phyloP scores from a whole-genome alignment of 1,140 invertebrate species.

The Lepidostoma basale region DNA sequence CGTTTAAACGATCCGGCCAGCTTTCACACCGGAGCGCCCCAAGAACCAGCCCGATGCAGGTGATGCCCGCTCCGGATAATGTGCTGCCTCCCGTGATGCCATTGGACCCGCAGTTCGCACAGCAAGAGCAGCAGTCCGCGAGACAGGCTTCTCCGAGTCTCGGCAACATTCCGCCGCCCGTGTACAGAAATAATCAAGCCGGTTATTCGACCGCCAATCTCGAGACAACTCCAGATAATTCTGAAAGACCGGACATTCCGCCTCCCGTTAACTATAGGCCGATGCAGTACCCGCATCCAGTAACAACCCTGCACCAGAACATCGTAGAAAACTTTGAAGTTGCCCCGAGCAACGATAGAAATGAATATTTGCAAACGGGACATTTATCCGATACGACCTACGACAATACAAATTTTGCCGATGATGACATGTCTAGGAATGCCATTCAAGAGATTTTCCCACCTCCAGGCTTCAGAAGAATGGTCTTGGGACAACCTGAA shows the following conservation, averaged over 20 bases:
- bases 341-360: constrained; percentile 69
- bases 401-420: constrained; percentile 50
- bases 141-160: constrained; percentile 30
- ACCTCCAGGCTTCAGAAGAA: constrained; percentile 65
- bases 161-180: constrained; percentile 6
- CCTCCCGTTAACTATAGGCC: constrained; percentile 49
- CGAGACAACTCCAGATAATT: constrained; percentile 69
- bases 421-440: constrained; percentile 36
- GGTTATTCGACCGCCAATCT: constrained; percentile 59
- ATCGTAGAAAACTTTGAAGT: constrained; percentile 64
- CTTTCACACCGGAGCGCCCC: constrained; percentile 51
- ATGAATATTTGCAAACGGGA: constrained; percentile 75
- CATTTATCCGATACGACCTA: constrained; percentile 67
- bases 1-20: constrained; percentile 53
- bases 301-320: constrained; percentile 39
- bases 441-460: constrained; percentile 56
- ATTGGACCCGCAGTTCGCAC: constrained; percentile 31
- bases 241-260: constrained; percentile 64
- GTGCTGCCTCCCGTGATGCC: constrained; percentile 24
- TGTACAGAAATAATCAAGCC: constrained; percentile 31
- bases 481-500: constrained; percentile 70
- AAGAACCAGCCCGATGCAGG: constrained; percentile 36
- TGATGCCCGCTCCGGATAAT: constrained; percentile 36
- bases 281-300: constrained; percentile 47
- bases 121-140: constrained; percentile 24